Percentiles rank a stretch among this genome's conserved stretches.
Conservation (phyloP, 2,113 vertebrate species). For the Sinocyclocheilus anshuiensis region DNA sequence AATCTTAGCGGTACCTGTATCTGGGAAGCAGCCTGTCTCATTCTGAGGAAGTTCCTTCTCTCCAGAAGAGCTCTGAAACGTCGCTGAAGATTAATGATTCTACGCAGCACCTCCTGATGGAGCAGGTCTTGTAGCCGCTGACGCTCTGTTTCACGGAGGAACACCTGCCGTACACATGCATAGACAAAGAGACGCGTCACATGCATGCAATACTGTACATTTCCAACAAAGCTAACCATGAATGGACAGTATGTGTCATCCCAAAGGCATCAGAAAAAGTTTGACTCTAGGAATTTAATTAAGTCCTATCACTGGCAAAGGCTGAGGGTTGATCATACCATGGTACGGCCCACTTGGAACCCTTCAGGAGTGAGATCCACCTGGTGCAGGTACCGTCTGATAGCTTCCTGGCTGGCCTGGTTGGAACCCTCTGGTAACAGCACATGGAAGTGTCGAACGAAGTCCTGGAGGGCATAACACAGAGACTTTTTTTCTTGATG, state of each 20-base stretch:
- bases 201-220: slow-evolving; percentile 5
- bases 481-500: not conserved
- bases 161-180: slow-evolving; percentile 79
- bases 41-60: slow-evolving; percentile 83
- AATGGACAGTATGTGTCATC: slow-evolving; percentile 39
- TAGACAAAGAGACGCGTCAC: not conserved
- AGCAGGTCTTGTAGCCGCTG: slow-evolving; percentile 88
- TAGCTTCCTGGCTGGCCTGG: slow-evolving; percentile 79
- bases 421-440: slow-evolving; percentile 82
- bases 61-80: slow-evolving; percentile 84
- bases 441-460: slow-evolving; percentile 88
- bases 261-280: slow-evolving; percentile 47
- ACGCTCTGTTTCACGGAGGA: slow-evolving; percentile 87
- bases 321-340: slow-evolving; percentile 74
- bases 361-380: slow-evolving; percentile 81
- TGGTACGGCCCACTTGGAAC: slow-evolving; percentile 94
- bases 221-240: slow-evolving; percentile 24
- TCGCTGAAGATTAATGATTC: slow-evolving; percentile 84
- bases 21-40: slow-evolving; percentile 78
- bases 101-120: slow-evolving; percentile 86
- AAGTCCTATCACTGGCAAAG: not conserved
- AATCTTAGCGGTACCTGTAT: slow-evolving; percentile 81
- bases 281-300: slow-evolving; percentile 14
- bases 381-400: slow-evolving; percentile 84
- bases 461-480: slow-evolving; percentile 79